Evolutionary conservation across 37 sponge, comb jelly and placozoan species (phyloP).

Genomic region (Hormiphora californensis): DNA sequence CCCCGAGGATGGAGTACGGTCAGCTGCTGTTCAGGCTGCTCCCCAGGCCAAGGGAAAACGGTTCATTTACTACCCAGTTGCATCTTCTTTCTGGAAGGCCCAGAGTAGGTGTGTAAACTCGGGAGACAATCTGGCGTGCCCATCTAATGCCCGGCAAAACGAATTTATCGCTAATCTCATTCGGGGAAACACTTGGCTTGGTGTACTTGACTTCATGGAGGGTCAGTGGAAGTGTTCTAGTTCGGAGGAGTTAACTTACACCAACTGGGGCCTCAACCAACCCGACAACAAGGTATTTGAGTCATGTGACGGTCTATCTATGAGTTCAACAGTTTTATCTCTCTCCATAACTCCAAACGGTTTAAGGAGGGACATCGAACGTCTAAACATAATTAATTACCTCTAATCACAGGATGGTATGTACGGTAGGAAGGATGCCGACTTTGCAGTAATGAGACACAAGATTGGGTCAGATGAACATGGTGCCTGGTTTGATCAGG

Average conservation of each 20-base stretch:
- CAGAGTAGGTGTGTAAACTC: neutral
- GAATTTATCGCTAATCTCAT: neutral
- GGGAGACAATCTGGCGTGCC: neutral
- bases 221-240: neutral
- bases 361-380: too few relatives aligned
- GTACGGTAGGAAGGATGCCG: neutral
- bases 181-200: neutral
- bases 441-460: neutral
- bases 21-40: neutral
- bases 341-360: too few relatives aligned
- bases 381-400: too few relatives aligned
- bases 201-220: neutral
- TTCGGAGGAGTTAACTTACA: neutral
- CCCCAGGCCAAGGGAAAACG: neutral
- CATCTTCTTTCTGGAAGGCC: neutral
- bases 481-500: neutral
- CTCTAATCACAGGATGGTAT: slow-evolving; percentile 1
- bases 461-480: neutral
- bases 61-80: neutral
- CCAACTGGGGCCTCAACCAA: neutral
- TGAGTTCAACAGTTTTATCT: neutral
- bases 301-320: neutral
- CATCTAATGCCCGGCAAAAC: neutral
- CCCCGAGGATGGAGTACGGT: neutral
- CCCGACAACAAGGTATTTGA: neutral